Percentiles rank a stretch among this genome's conserved stretches.
These are phyloP conservation scores for Takifugu ocellatus DNA, from an alignment of 2,797 vertebrate genomes.

Conservation along the genomic window DNA sequence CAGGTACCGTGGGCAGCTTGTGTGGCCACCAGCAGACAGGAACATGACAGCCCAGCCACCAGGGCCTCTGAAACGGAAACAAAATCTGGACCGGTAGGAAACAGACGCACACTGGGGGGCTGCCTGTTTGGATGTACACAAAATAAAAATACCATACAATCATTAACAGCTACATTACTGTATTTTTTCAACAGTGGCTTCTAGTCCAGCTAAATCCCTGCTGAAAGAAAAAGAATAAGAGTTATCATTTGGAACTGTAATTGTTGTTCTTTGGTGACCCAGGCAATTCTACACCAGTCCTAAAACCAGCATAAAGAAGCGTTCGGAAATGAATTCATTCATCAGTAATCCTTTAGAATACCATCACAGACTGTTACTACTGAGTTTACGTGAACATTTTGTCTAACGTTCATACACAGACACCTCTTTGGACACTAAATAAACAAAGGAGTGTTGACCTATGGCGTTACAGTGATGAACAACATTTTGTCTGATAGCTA, in stretches of 20 bases:
- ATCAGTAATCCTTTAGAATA: too few relatives aligned
- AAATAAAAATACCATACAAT: slow-evolving; percentile 16
- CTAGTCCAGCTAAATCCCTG: neutral
- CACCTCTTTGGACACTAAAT: slow-evolving; percentile 19
- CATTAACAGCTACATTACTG: neutral
- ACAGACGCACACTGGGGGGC: slow-evolving; percentile 82
- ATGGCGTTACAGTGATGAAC: slow-evolving; percentile 39
- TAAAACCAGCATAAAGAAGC: too few relatives aligned
- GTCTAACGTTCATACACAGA: neutral
- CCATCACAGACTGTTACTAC: too few relatives aligned
- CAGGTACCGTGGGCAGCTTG: slow-evolving; percentile 79
- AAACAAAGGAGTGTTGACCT: slow-evolving; percentile 54
- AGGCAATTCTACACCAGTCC: too few relatives aligned
- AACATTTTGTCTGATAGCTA: slow-evolving; percentile 10
- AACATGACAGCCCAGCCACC: slow-evolving; percentile 74
- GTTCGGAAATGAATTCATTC: too few relatives aligned
- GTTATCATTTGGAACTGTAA: too few relatives aligned
- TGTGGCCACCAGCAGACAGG: slow-evolving; percentile 80
- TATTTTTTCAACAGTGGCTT: neutral
- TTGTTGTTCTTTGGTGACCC: too few relatives aligned
- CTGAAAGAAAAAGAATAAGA: slow-evolving; percentile 1
- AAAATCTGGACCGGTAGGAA: slow-evolving; percentile 79
- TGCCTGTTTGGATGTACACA: slow-evolving; percentile 75
- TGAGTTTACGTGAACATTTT: too few relatives aligned
- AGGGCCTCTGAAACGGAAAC: slow-evolving; percentile 76